Conservation (phyloP, 2,113 vertebrate genomes). For the Desmodus rotundus region DNA sequence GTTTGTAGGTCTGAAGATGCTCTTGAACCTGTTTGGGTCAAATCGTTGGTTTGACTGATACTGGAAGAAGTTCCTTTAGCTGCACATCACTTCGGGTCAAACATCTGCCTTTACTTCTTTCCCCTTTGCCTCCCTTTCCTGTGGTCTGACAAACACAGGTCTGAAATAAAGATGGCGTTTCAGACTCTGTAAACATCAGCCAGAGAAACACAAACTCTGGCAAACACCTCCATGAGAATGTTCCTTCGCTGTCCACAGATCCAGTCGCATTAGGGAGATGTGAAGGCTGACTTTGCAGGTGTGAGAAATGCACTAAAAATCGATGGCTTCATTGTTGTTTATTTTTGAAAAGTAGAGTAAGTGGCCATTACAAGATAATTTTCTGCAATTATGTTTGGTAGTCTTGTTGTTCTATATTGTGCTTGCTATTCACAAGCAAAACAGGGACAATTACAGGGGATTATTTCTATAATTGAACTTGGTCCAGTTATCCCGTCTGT, state of each 20-base stretch:
- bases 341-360: constrained; percentile 18
- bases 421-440: constrained; percentile 11
- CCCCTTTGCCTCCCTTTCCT: background rate
- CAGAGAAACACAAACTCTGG: background rate
- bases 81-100: background rate
- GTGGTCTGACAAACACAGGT: background rate
- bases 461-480: background rate
- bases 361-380: background rate
- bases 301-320: background rate
- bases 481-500: background rate
- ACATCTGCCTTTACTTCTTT: background rate
- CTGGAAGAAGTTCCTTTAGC: background rate
- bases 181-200: background rate
- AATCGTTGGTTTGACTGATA: background rate
- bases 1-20: background rate
- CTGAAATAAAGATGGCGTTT: background rate
- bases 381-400: constrained; percentile 11
- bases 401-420: background rate
- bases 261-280: background rate
- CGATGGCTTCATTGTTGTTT: background rate
- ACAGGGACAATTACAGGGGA: background rate
- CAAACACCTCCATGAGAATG: background rate
- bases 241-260: background rate
- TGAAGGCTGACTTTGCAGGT: background rate
- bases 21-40: background rate